Percentiles rank a stretch among this genome's conserved stretches.
Conservation (phyloP, 2,888 invertebrate species). For the Tipula helvola region DNA sequence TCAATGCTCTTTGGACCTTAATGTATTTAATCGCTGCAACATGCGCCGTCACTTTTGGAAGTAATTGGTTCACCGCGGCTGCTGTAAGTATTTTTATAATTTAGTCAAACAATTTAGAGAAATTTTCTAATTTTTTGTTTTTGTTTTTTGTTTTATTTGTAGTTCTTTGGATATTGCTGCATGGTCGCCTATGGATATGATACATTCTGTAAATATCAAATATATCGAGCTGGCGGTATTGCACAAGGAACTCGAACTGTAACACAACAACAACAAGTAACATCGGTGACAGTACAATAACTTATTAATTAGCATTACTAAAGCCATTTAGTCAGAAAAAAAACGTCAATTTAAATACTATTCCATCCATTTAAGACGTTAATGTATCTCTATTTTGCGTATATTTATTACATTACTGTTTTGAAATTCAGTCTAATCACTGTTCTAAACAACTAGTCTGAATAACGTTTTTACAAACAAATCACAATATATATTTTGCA, state of each 20-base stretch:
- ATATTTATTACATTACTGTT: not conserved
- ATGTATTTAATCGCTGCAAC: conserved; percentile 65
- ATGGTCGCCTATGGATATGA: conserved; percentile 70
- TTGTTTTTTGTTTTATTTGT: conserved; percentile 29
- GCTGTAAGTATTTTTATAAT: conserved; percentile 41
- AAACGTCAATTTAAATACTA: not conserved
- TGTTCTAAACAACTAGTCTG: not conserved
- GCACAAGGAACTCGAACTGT: conserved; percentile 46
- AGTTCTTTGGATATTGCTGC: conserved; percentile 80
- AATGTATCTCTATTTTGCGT: not conserved
- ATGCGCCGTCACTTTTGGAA: conserved; percentile 47
- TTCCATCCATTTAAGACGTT: not conserved
- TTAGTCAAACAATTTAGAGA: not conserved
- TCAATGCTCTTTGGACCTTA: conserved; percentile 58
- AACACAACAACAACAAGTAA: conserved; percentile 17
- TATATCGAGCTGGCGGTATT: conserved; percentile 50
- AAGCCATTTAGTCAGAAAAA: not conserved
- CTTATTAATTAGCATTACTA: too few relatives aligned
- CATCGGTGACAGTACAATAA: not conserved
- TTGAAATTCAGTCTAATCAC: not conserved
- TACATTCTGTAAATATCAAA: conserved; percentile 63
- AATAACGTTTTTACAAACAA: not conserved
- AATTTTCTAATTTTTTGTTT: conserved; percentile 19
- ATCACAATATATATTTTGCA: not conserved
- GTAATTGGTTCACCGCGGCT: conserved; percentile 52